Base-by-base conservation (phyloP, 1,140 invertebrate genomes). In the Centruroides vittatus region DNA sequence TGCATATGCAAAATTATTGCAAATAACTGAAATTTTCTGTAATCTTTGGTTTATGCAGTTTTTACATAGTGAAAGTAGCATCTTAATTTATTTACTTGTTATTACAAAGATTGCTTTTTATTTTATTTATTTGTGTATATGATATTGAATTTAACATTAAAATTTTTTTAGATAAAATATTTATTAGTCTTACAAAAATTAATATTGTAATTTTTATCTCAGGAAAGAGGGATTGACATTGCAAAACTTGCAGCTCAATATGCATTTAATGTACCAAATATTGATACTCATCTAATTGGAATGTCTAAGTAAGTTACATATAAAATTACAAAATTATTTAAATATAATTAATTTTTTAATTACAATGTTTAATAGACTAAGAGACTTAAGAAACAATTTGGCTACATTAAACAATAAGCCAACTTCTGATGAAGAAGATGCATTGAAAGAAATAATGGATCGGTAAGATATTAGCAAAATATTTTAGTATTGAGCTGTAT, bases 231-330 rank as follows among this genome's bases (percentile, higher is more conserved):
- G 53, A 69, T 73, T 5, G 70, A 74, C 55, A 70, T 76, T 47
- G 68, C 72, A n/a, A 67, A 69, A 54, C 63, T 76, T 11, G 73
- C 69, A 50, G 60, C 72, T 41, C 64, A 66, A 8, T 72, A 73
- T 62, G 67, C 70, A 8, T 56, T 74, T 48, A 58, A 64, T n/a
- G 65, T 70, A 47, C 61, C 61, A 50, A 68, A 68, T 34, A 65
- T 70, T 36, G 59, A 67, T 50, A 70, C 70, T 36, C 72, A 73
- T 55, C 62, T 76, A 6, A 66, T 74, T 56, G 72, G 72, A 61
- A 72, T 71, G 55, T 70, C 69, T 51, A 70, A 67, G 72, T 73
- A 63, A 59, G 62, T 51, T n/a, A 10, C n/a, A 34, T 55, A 9
- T 53, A 55, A 48, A 48, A 53, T 56, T 46, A 51, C 48, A 55